Evolutionary conservation across 2,797 vertebrate genomes (phyloP), one percentile per base, ranked within the genome.

Genomic region (Girardinus metallicus): DNA sequence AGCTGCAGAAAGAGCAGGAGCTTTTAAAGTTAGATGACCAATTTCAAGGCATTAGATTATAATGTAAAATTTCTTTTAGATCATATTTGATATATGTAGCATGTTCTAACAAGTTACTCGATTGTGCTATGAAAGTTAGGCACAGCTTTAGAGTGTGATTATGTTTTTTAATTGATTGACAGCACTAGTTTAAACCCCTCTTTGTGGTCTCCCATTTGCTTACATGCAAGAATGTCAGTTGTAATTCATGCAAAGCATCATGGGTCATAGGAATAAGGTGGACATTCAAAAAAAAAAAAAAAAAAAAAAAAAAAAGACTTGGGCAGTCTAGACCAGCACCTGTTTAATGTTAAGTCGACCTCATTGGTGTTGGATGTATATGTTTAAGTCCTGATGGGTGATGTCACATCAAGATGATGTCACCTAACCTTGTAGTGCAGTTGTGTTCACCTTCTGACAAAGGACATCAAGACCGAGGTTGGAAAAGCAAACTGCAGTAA

Each of bases 391-490:
- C 76, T 82, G 82, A 83, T 51, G 71, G 74, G 51, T 90, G 91
- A 92, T 31, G 41, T 92, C 91, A 92, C 41, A 31, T 46, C 34
- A 57, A 68, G 74, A 36, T 90, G 77, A 82, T 83, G 29, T 68
- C 81, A 79, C 57, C 46, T 75, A 73, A 85, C 87, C 80, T 83
- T 68, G 76, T 34, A 0, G 46, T 12, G 21, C 88, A 84, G 84
- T 83, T 57, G 82, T 1, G 62, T 36, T 89, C 92, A 90, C 89
- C 85, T 88, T 78, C 74, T 79, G 70, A 81, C 83, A 85, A 57
- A 13, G 26, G 53, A n/a, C 4, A 13, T 57, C 26, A 57, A n/a
- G 16, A 64, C 60, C 3, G 31, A 18, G 29, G 31, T 18, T 9
- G 31, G 60, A 36, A 64, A 36, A 34, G 15, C 29, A 36, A 64